Conservation (phyloP, 2,888 invertebrate genomes). For the Morpho achilles region DNA sequence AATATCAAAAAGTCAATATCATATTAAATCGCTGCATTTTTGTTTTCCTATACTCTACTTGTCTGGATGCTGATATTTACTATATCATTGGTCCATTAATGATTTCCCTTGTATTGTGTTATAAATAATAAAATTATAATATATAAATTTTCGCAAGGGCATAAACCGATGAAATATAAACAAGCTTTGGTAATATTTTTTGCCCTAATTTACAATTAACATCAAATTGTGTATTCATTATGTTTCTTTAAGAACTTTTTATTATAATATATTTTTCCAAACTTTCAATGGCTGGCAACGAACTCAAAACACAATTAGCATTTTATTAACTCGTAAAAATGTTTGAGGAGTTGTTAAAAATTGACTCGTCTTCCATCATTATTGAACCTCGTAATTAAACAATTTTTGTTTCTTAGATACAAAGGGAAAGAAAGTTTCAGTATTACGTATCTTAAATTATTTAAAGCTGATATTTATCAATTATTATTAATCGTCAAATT, state of each 20-base stretch:
- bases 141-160: background rate
- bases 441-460: too few relatives aligned
- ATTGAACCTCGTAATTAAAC: background rate
- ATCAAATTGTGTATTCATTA: conserved; percentile 13
- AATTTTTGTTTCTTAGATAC: background rate
- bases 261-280: conserved; percentile 4
- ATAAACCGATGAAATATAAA: background rate
- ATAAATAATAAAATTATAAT: background rate
- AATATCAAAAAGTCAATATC: too few relatives aligned
- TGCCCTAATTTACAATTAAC: conserved; percentile 14
- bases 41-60: too few relatives aligned
- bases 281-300: conserved; percentile 13
- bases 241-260: conserved; percentile 8
- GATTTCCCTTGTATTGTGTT: too few relatives aligned
- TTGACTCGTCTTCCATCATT: background rate
- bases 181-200: background rate
- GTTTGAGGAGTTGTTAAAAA: background rate
- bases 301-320: conserved; percentile 16
- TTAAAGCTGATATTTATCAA: too few relatives aligned
- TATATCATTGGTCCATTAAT: too few relatives aligned
- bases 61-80: too few relatives aligned
- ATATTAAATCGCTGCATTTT: too few relatives aligned
- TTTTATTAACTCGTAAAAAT: conserved; percentile 8
- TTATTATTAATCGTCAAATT: too few relatives aligned
- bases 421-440: too few relatives aligned